A percentile compares a stretch with the other conserved stretches of the same genome.
Evolutionary conservation across 2,888 invertebrate genomes (phyloP).

Genomic region (Phortica okadai): DNA sequence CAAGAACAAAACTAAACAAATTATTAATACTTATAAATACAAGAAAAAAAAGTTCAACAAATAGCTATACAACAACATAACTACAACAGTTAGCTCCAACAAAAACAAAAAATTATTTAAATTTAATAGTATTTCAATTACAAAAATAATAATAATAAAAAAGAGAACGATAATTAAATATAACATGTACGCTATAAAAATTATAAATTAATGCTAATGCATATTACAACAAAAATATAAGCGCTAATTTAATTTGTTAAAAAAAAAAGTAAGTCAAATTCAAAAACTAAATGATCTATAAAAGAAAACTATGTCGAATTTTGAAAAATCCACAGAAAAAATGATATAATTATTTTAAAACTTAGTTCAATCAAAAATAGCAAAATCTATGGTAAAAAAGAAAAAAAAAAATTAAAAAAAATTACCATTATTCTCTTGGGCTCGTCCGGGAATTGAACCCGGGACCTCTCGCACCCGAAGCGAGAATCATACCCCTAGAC

Average conservation of each 20-base stretch:
- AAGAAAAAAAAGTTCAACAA: constrained; percentile 26
- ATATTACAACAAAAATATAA: constrained; percentile 46
- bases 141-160: constrained; percentile 25
- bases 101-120: constrained; percentile 32
- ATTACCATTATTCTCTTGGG: constrained; percentile 55
- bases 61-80: constrained; percentile 15
- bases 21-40: constrained; percentile 52
- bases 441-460: constrained; percentile 76
- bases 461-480: constrained; percentile 76
- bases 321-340: constrained; percentile 32
- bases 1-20: constrained; percentile 15
- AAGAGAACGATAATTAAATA: constrained; percentile 12
- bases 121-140: constrained; percentile 24
- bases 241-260: constrained; percentile 44
- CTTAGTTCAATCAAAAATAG: neutral
- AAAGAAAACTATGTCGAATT: constrained; percentile 29
- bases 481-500: constrained; percentile 76
- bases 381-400: constrained; percentile 21
- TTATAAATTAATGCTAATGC: constrained; percentile 29
- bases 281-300: constrained; percentile 35
- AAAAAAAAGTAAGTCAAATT: neutral
- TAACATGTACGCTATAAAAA: constrained; percentile 11
- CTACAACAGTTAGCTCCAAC: constrained; percentile 16
- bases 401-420: constrained; percentile 42
- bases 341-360: neutral